Conservation (phyloP, 2,113 vertebrate genomes). For the Rattus norvegicus region GRCr8 NC_086024.1:13234001-13234500, state of each 20-base stretch:
- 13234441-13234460: conserved; percentile 50
- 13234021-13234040: background rate
- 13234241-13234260: background rate
- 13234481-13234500: conserved; percentile 31
- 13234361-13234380: conserved; percentile 21
- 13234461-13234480: background rate
- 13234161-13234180: background rate
- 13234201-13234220: background rate
- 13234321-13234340: background rate
- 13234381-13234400: conserved; percentile 14
- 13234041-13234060: conserved; percentile 9
- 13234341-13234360: background rate
- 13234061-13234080: background rate
- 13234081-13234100: too few species aligned
- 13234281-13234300: too few species aligned
- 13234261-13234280: background rate
- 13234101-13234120: background rate
- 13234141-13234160: background rate
- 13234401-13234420: background rate
- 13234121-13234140: background rate
- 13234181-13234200: background rate
- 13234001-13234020: background rate
- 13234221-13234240: background rate
- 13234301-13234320: background rate
- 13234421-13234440: background rate